Percentiles rank a stretch among this genome's conserved stretches.
Conservation (phyloP, 2,888 invertebrate genomes). For the Drosophila longiperda region DNA sequence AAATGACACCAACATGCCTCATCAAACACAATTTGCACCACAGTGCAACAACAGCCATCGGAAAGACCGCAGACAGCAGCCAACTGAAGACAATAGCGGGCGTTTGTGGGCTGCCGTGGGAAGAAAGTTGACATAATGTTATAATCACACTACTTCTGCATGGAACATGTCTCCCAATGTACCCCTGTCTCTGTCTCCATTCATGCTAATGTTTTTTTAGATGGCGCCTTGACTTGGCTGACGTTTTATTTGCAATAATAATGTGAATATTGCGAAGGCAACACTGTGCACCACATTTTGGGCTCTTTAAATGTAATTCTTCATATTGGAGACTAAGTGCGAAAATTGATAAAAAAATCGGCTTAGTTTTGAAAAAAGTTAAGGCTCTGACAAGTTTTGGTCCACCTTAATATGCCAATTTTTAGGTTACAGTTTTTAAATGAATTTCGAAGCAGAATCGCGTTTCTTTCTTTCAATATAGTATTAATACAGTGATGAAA, state of each 20-base stretch:
- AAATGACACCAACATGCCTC: slow-evolving; percentile 39
- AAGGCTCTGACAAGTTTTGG: neutral
- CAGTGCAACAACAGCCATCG: slow-evolving; percentile 23
- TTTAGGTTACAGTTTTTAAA: neutral
- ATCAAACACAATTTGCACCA: slow-evolving; percentile 52
- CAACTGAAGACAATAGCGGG: slow-evolving; percentile 45
- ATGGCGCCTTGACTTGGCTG: slow-evolving; percentile 68
- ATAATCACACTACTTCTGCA: slow-evolving; percentile 70
- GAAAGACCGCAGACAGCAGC: slow-evolving; percentile 2
- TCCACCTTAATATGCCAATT: neutral
- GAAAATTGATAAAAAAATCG: too few relatives aligned
- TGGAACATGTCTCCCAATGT: slow-evolving; percentile 13
- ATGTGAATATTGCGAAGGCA: slow-evolving; percentile 63
- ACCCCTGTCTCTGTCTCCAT: neutral
- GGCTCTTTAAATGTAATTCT: neutral
- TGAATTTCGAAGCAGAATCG: neutral
- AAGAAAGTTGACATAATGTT: slow-evolving; percentile 80
- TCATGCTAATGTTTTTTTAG: slow-evolving; percentile 21
- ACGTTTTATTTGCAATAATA: slow-evolving; percentile 60
- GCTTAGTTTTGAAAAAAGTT: neutral
- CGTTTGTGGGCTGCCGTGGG: slow-evolving; percentile 64
- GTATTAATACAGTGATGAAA: neutral
- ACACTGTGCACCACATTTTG: slow-evolving; percentile 51
- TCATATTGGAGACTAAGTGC: neutral
- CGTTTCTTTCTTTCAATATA: neutral